Percentiles rank a stretch among this genome's conserved stretches.
Evolutionary conservation across 2,113 vertebrate species (phyloP).

Genomic region (Halichoeres trimaculatus): DNA sequence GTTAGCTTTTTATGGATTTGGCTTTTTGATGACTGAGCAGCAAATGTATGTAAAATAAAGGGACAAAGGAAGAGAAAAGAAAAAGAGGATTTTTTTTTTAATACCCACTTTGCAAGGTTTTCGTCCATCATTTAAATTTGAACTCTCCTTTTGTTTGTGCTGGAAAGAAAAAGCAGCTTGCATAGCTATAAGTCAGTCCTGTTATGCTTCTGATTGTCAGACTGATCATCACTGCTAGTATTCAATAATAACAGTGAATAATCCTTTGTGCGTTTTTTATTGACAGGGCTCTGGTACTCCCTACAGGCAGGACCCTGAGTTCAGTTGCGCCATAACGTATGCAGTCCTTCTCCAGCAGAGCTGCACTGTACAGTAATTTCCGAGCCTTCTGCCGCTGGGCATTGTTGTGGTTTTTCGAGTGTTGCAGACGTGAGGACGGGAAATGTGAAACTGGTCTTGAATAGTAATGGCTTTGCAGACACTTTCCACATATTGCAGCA

Average conservation of each 20-base stretch:
- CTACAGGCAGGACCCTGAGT: conserved; percentile 57
- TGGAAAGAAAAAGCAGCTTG: too few relatives aligned
- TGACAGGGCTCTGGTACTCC: conserved; percentile 52
- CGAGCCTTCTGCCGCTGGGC: conserved; percentile 45
- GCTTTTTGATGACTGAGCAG: conserved; percentile 18
- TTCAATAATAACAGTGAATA: conserved; percentile 20
- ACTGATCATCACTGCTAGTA: conserved; percentile 14
- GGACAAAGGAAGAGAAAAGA: not conserved
- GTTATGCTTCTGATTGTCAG: not conserved
- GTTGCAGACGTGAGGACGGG: conserved; percentile 53
- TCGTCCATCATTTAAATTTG: too few relatives aligned
- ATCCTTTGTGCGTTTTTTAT: conserved; percentile 69
- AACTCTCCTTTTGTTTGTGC: too few relatives aligned
- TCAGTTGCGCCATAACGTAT: conserved; percentile 72
- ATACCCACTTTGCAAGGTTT: too few relatives aligned
- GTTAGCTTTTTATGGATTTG: conserved; percentile 16
- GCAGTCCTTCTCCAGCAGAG: conserved; percentile 62
- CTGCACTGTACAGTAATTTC: conserved; percentile 69
- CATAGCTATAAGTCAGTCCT: not conserved
- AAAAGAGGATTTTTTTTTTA: not conserved
- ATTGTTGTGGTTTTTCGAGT: conserved; percentile 64
- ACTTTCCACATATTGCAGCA: conserved; percentile 49
- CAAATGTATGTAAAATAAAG: not conserved
- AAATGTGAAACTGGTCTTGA: conserved; percentile 56
- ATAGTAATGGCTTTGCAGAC: conserved; percentile 66